Evolutionary conservation across 2,797 vertebrate genomes (phyloP).

Genomic region (Hoplostethus mediterraneus): DNA sequence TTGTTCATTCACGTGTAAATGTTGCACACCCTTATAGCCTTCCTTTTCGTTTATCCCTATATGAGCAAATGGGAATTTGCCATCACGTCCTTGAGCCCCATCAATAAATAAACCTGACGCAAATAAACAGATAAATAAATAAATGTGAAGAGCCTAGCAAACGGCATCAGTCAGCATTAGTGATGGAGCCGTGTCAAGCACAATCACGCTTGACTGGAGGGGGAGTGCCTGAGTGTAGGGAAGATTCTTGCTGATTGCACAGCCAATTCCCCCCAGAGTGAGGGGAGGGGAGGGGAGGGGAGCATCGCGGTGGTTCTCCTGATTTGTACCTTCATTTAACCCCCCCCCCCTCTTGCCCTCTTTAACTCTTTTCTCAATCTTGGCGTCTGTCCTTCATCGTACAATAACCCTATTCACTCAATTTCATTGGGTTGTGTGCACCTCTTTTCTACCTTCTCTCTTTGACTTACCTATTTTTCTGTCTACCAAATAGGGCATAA

Average conservation of each 20-base stretch:
- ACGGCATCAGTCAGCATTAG: constrained; percentile 85
- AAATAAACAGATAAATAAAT: constrained; percentile 89
- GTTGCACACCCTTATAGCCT: constrained; percentile 41
- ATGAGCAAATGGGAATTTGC: constrained; percentile 77
- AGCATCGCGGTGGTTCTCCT: constrained; percentile 3
- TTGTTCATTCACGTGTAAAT: constrained; percentile 68
- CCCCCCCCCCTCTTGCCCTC: constrained; percentile 21
- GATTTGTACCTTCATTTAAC: constrained; percentile 56
- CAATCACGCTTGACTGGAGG: constrained; percentile 77
- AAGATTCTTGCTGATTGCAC: constrained; percentile 74
- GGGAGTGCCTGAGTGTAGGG: constrained; percentile 61
- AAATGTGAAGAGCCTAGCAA: constrained; percentile 77
- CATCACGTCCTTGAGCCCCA: constrained; percentile 74
- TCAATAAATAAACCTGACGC: constrained; percentile 86
- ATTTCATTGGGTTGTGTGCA: constrained; percentile 27
- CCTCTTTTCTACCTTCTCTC: constrained; percentile 25
- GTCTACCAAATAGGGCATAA: not conserved
- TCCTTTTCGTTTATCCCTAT: constrained; percentile 37
- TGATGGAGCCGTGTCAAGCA: constrained; percentile 81
- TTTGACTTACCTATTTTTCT: constrained; percentile 14
- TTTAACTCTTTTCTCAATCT: constrained; percentile 40
- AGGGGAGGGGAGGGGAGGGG: not conserved
- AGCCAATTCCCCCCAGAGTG: constrained; percentile 27
- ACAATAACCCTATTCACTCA: constrained; percentile 11
- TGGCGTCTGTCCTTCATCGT: constrained; percentile 33